phyloP scores from a whole-genome alignment of 2,797 vertebrate genomes.

The Sus cebifrons region DNA sequence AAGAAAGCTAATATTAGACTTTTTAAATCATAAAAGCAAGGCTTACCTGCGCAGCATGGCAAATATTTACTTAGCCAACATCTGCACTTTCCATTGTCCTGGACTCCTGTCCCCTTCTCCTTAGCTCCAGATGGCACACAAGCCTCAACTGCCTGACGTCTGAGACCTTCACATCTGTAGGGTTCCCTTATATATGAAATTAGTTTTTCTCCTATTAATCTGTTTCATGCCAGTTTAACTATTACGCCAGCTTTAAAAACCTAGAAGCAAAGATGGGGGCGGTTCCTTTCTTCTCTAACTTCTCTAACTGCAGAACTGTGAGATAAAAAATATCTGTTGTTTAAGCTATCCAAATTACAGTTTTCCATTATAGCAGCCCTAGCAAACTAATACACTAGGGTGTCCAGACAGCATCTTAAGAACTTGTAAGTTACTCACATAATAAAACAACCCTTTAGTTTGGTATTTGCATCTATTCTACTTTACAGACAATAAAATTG shows the following conservation, averaged over 20 bases:
- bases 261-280: neutral
- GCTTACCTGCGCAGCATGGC: neutral
- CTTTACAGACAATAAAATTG: constrained; percentile 20
- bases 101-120: neutral
- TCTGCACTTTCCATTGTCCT: neutral
- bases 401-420: neutral
- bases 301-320: neutral
- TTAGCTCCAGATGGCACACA: neutral
- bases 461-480: neutral
- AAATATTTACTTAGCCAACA: neutral
- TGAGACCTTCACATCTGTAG: neutral
- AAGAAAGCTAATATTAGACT: neutral
- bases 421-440: constrained; percentile 12
- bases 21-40: neutral
- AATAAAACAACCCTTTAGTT: neutral
- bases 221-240: neutral
- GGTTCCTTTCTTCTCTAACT: neutral
- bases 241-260: neutral
- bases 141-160: neutral
- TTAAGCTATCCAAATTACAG: neutral
- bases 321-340: neutral
- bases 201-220: neutral
- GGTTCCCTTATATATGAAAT: neutral
- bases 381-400: neutral
- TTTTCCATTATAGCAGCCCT: neutral